Evolutionary conservation across 2,797 vertebrate genomes (phyloP).

Genomic region (Diplodus puntazzo): DNA sequence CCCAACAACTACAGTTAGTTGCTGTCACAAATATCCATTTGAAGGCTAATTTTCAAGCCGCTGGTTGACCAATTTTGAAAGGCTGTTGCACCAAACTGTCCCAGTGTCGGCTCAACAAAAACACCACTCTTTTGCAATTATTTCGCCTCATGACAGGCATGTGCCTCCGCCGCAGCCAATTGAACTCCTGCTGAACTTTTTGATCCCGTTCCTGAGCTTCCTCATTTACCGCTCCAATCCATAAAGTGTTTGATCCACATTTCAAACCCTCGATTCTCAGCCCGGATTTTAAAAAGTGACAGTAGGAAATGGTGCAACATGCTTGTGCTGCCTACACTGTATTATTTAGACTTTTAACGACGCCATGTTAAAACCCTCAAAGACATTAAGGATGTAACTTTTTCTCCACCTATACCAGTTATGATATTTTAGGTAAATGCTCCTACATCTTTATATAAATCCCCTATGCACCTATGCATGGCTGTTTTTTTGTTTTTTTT

Average conservation of each 20-base stretch:
- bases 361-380: not conserved
- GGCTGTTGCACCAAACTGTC: conserved; percentile 3
- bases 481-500: not conserved
- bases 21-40: not conserved
- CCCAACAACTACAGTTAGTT: not conserved
- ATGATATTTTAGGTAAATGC: not conserved
- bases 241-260: not conserved
- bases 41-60: conserved; percentile 2
- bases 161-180: conserved; percentile 43
- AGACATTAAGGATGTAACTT: not conserved
- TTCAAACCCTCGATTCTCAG: not conserved
- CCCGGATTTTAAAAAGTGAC: not conserved
- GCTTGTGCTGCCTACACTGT: not conserved
- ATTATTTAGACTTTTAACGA: not conserved
- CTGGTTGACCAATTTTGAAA: not conserved
- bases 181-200: conserved; percentile 61
- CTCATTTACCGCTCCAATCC: not conserved
- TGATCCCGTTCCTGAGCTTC: conserved; percentile 5
- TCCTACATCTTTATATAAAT: not conserved
- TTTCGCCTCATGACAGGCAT: conserved; percentile 55
- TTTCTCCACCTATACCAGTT: not conserved
- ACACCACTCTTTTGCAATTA: conserved; percentile 43
- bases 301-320: not conserved
- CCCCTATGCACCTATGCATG: not conserved
- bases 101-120: conserved; percentile 33